Base-by-base conservation (phyloP, 2,888 invertebrate species). In the Pristionchus fissidentatus region DNA sequence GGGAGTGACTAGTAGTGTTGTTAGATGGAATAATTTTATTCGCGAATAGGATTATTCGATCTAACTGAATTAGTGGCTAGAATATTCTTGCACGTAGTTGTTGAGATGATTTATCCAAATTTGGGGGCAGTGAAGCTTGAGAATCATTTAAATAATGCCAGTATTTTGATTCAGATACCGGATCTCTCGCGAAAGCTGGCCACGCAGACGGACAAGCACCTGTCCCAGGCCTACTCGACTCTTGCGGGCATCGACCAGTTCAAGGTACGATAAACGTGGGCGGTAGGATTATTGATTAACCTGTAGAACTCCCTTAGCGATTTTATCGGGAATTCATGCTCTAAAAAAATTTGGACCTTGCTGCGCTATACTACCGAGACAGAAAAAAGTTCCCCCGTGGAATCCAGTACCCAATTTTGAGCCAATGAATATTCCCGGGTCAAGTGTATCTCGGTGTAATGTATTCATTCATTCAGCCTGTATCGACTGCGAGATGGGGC, bases 181-280 rank as follows among this genome's bases (percentile, higher is more conserved):
- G 55, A 78, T 29, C 52, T 78, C 55, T 55, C 78, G 19, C n/a
- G n/a, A 8, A 13, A 10, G 35, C 55, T 78, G 38, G n/a, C 38
- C n/a, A 55, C 52, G 1, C 32, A 26, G 22, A 19, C 52, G 52
- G n/a, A 78, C 55, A 22, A 29, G 41, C 32, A 19, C n/a, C 78
- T 78, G 22, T 52, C 78, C 4, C 26, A 41, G 10, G 80, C 60
- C 15, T 80, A 60, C 60, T 15, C 46, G 41, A 29, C 80, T 15
- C 80, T 80, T 26, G 80, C 80, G 26, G 80, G 80, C 0, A 60
- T 80, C 41, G 80, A 80, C 41, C 80, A 80, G 43, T 80, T 60
- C 55, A 78, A 78, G 78, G 78, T 78, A 43, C 22, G 77, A 26
- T 32, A 49, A 8, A 1, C 5, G n/a, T n/a, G n/a, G n/a, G 19